These are phyloP conservation scores for Trissoscelio sp. DNA, from an alignment of 2,888 invertebrate genomes.

Conservation along the genomic window DNA sequence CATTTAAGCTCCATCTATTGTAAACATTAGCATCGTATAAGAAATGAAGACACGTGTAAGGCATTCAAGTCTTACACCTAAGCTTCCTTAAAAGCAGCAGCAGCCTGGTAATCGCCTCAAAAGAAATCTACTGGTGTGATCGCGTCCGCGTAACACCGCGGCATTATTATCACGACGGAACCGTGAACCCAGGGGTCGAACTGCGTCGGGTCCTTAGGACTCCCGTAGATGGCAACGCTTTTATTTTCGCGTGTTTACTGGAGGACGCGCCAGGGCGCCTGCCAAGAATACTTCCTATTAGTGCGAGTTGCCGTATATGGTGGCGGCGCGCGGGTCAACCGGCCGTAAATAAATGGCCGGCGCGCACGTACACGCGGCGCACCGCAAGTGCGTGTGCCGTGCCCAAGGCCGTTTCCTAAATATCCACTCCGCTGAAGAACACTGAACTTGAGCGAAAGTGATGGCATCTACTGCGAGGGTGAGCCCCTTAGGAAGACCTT, in stretches of 20 bases:
- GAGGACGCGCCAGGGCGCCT: constrained; percentile 75
- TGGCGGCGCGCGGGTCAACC: constrained; percentile 70
- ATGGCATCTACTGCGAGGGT: constrained; percentile 62
- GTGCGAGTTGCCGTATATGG: constrained; percentile 76
- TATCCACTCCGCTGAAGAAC: constrained; percentile 69
- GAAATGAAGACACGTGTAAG: too few species aligned
- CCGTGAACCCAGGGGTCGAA: constrained; percentile 72
- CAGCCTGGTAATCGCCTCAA: background rate
- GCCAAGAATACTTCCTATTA: constrained; percentile 78
- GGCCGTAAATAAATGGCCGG: constrained; percentile 67
- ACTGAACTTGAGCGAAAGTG: constrained; percentile 68
- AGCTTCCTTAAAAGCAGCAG: background rate
- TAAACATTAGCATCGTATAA: too few species aligned
- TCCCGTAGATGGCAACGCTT: constrained; percentile 79
- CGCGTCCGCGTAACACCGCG: background rate
- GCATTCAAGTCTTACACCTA: too few species aligned
- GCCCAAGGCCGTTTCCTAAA: constrained; percentile 76
- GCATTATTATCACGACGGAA: constrained; percentile 53
- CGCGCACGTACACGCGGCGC: constrained; percentile 24
- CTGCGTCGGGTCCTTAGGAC: constrained; percentile 78
- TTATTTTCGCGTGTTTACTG: constrained; percentile 74
- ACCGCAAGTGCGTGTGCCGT: constrained; percentile 48
- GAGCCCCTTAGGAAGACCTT: constrained; percentile 57
- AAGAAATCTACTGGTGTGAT: background rate
- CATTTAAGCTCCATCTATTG: too few species aligned